A percentile compares a stretch with the other conserved stretches of the same genome.
phyloP scores from a whole-genome alignment of 2,797 vertebrate genomes.

The Mastacembelus armatus region DNA sequence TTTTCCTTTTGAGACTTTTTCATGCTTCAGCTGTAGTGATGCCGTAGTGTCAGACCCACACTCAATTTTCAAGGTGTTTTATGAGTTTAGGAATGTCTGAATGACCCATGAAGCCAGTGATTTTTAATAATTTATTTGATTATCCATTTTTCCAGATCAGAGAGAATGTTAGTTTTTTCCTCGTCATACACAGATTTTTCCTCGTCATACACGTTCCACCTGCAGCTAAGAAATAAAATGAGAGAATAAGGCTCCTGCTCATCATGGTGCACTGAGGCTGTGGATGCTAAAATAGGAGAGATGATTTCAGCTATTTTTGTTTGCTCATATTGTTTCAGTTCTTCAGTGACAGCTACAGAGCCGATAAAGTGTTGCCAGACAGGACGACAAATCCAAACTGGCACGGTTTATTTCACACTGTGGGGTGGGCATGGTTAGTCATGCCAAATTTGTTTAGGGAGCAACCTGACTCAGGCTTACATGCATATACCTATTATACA shows the following conservation, averaged over 20 bases:
- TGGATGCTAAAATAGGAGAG: slow-evolving; percentile 9
- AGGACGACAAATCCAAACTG: slow-evolving; percentile 36
- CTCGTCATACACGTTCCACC: slow-evolving; percentile 14
- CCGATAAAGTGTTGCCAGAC: slow-evolving; percentile 20
- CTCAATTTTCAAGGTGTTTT: slow-evolving; percentile 27
- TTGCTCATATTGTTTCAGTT: slow-evolving; percentile 11
- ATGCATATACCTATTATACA: no score
- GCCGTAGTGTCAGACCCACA: slow-evolving; percentile 8
- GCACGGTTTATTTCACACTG: slow-evolving; percentile 37
- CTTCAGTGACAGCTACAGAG: slow-evolving; percentile 6
- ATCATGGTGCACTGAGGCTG: slow-evolving; percentile 11
- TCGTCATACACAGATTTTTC: slow-evolving; percentile 3
- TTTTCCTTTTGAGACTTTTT: slow-evolving; percentile 14
- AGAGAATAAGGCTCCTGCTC: slow-evolving; percentile 12
- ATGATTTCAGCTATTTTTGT: slow-evolving; percentile 18
- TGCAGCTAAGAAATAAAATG: neutral
- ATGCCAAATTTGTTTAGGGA: no score
- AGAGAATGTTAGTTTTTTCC: slow-evolving; percentile 8
- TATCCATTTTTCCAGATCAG: slow-evolving; percentile 16
- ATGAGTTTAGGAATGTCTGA: slow-evolving; percentile 21
- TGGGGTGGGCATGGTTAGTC: no score
- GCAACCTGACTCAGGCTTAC: no score
- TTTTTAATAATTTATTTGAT: slow-evolving; percentile 37
- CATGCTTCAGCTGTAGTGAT: neutral
- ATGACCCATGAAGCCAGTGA: slow-evolving; percentile 15